These are phyloP conservation scores for Phalanger gymnotis DNA, from an alignment of 2,797 vertebrate species.

Conservation along the genomic window DNA sequence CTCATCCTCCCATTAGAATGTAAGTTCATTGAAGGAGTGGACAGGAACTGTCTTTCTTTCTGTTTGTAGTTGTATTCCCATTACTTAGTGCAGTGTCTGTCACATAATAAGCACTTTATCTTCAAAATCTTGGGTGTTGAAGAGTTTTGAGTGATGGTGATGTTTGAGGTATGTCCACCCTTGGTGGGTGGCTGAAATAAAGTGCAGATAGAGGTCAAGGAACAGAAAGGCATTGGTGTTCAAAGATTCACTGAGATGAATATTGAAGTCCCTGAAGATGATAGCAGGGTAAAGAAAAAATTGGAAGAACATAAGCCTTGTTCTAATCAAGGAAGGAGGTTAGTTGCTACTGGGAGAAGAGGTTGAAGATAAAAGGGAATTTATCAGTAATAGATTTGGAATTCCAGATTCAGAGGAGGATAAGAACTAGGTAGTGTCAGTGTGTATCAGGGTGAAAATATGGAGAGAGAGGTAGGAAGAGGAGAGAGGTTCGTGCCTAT, in stretches of 20 bases:
- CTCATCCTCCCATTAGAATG: background rate
- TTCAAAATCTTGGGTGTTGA: background rate
- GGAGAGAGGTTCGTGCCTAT: background rate
- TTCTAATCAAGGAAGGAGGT: background rate
- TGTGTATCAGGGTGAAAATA: background rate
- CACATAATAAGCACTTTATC: too few species aligned
- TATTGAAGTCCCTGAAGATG: background rate
- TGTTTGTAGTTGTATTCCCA: background rate
- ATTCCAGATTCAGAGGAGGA: background rate
- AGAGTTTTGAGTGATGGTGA: background rate
- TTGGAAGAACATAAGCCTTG: background rate
- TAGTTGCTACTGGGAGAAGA: background rate
- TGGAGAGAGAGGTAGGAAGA: background rate
- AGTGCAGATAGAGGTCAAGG: background rate
- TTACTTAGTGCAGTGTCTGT: background rate
- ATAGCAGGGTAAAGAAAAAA: background rate
- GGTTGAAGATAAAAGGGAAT: background rate
- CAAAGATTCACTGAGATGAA: background rate
- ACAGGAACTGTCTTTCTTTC: background rate
- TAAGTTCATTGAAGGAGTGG: background rate
- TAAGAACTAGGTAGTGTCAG: background rate
- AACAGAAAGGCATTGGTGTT: background rate
- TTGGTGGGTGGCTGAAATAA: background rate
- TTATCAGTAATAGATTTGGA: background rate
- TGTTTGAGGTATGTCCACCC: background rate